Evolutionary conservation across 2,888 invertebrate genomes (phyloP), one percentile per base, ranked within the genome.

Genomic region (Linnaemya vulpina): DNA sequence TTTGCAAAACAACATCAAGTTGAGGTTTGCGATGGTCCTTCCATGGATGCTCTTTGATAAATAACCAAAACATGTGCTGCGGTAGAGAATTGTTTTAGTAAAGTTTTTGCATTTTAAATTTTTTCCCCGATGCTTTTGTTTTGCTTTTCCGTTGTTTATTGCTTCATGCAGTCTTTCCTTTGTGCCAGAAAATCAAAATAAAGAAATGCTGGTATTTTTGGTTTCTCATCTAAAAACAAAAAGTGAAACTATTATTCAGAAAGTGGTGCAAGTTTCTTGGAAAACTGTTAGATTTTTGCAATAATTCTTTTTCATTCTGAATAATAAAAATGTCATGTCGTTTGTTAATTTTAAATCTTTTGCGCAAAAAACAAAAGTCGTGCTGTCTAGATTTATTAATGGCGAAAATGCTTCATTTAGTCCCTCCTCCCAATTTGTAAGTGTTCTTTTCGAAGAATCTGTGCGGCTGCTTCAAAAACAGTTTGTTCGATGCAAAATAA

Each of bases 21-120:
- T 38, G 38, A 38, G 38, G 8, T 38, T 38, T 38, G 11, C 38
- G 10, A 38, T 38, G n/a, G n/a, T n/a, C n/a, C 10, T 38, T 1
- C 10, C 38, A 5, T 38, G 38, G 1, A 38, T 38, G 10, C 1
- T 9, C n/a, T 22, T 75, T 65, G 30, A 75, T 63, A 75, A 35
- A 46, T 55, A 76, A 35, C 35, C 22, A 38, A 51, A 74, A 58
- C 49, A 76, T 58, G 49, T 58, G 65, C 35, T 67, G 76, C 76
- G 58, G 76, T 38, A 63, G 40, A 63, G 8, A 25, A 35, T 25
- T 40, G 43, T 63, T n/a, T n/a, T n/a, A n/a, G n/a, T n/a, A n/a
- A n/a, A n/a, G n/a, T n/a, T n/a, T n/a, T n/a, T n/a, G n/a, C 38
- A 43, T 63, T 15, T 22, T 43, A 0, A 63, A 22, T 15, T 65